These are phyloP conservation scores for Celastrina argiolus DNA, from an alignment of 2,888 invertebrate species.

Conservation along the genomic window DNA sequence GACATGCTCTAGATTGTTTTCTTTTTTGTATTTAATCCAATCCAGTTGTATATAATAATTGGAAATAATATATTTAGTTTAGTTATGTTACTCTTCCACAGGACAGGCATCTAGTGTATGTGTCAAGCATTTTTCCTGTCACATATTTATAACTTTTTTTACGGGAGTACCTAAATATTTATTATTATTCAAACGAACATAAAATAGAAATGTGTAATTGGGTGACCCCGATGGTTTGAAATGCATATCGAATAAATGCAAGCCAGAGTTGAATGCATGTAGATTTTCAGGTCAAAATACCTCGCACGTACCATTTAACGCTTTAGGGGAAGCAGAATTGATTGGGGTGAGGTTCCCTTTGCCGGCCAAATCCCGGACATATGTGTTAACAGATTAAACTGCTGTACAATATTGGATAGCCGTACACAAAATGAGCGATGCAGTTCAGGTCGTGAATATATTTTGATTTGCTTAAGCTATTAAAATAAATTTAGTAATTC, in stretches of 20 bases:
- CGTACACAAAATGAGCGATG: background rate
- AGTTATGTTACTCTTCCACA: no score
- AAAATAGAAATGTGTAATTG: background rate
- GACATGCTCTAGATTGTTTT: no score
- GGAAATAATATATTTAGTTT: no score
- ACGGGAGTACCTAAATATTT: no score
- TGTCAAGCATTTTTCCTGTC: no score
- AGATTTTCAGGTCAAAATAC: background rate
- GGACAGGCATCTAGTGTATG: no score
- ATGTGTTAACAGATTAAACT: background rate
- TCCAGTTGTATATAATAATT: no score
- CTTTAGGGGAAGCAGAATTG: background rate
- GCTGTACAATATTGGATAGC: background rate
- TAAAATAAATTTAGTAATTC: no score
- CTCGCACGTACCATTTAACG: constrained; percentile 1
- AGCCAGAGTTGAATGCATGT: background rate
- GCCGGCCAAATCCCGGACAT: background rate
- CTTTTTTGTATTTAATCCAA: no score
- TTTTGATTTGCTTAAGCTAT: background rate
- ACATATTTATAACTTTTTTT: no score
- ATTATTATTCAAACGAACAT: no score
- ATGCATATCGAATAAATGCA: background rate
- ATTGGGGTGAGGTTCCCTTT: background rate
- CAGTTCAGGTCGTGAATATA: background rate
- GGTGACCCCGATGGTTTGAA: background rate